phyloP scores from a whole-genome alignment of 1,140 invertebrate species.

The Habropoda laboriosa region DNA sequence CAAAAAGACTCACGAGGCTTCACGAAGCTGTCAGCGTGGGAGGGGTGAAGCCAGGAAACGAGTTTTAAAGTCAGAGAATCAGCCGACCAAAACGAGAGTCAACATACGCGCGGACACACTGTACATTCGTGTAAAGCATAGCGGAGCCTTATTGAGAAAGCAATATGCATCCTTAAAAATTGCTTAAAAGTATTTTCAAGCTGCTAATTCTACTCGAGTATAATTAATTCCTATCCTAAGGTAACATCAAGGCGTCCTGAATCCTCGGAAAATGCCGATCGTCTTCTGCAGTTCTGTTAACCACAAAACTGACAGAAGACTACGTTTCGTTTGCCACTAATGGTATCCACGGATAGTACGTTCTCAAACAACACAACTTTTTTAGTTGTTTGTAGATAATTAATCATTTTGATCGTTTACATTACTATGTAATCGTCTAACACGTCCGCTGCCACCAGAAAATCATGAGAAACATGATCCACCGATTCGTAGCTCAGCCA shows the following conservation, averaged over 20 bases:
- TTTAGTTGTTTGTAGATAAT: background rate
- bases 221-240: conserved; percentile 62
- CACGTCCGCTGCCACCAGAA: no score
- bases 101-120: conserved; percentile 45
- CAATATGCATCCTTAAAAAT: conserved; percentile 69
- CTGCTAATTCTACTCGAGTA: conserved; percentile 65
- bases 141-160: conserved; percentile 76
- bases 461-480: no score
- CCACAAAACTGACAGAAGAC: background rate
- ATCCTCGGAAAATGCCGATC: background rate
- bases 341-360: conserved; percentile 46
- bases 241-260: conserved; percentile 19
- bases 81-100: conserved; percentile 5
- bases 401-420: background rate
- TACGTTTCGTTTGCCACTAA: background rate
- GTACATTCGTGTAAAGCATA: conserved; percentile 71
- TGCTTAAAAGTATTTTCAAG: conserved; percentile 69
- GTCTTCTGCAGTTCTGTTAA: background rate
- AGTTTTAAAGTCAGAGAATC: conserved; percentile 12
- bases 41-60: background rate
- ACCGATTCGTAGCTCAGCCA: no score
- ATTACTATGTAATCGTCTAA: conserved; percentile 2
- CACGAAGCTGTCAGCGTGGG: conserved; percentile 2
- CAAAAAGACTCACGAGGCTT: conserved; percentile 27
- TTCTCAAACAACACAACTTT: background rate